Conservation (phyloP, 2,113 vertebrate species). For the Notothenia coriiceps region DNA sequence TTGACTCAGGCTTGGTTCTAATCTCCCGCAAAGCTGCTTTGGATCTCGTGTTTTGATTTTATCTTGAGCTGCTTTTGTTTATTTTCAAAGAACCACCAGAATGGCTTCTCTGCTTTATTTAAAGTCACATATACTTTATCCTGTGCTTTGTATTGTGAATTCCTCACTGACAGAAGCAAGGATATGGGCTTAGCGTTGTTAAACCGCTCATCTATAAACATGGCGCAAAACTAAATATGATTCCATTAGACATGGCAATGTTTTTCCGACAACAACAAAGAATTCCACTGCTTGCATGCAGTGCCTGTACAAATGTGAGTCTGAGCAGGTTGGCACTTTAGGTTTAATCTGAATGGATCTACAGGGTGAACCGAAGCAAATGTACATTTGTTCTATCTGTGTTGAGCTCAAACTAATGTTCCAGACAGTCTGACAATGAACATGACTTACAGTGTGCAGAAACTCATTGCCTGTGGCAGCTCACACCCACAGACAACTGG, state of each 20-base stretch:
- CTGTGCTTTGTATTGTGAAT: slow-evolving; percentile 34
- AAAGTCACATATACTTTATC: slow-evolving; percentile 33
- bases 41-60: slow-evolving; percentile 18
- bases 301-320: slow-evolving; percentile 12
- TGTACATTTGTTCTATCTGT: neutral
- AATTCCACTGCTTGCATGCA: neutral
- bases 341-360: slow-evolving; percentile 16
- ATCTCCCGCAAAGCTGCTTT: slow-evolving; percentile 66
- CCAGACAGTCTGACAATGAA: slow-evolving; percentile 23
- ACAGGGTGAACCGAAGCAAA: slow-evolving; percentile 1
- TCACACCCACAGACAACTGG: slow-evolving; percentile 1
- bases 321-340: slow-evolving; percentile 27
- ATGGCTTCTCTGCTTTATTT: slow-evolving; percentile 38
- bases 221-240: slow-evolving; percentile 29
- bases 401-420: neutral
- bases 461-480: slow-evolving; percentile 29
- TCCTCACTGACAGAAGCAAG: slow-evolving; percentile 19
- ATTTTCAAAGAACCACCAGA: slow-evolving; percentile 14
- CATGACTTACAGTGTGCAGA: slow-evolving; percentile 19
- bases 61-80: slow-evolving; percentile 52
- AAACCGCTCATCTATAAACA: slow-evolving; percentile 68
- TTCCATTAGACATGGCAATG: slow-evolving; percentile 32
- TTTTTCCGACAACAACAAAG: slow-evolving; percentile 7
- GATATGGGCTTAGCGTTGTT: slow-evolving; percentile 31
- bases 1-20: slow-evolving; percentile 13